Evolutionary conservation across 2,797 vertebrate species (phyloP), one percentile per base, ranked within the genome.

Genomic region (Sebastes wilsoni): DNA sequence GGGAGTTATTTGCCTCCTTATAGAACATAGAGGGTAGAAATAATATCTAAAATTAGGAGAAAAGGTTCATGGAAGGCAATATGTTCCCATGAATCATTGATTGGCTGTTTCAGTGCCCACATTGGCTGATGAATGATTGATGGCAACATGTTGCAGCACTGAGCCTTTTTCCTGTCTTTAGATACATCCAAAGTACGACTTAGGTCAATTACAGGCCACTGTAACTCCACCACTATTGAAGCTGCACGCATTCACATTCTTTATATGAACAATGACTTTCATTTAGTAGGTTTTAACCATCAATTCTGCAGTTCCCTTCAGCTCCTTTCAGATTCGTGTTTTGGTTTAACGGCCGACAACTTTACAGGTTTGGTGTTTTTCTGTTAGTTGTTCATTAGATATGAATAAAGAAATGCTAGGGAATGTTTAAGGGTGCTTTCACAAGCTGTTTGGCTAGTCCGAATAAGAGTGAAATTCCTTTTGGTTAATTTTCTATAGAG

Each of bases 71-170:
- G 84, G 76, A 49, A 85, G 87, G 87, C 88, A 93, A 90, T 90
- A 92, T 91, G 89, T 91, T 91, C 82, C 74, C 60, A 80, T 93
- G 85, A 94, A 93, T 93, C 75, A 90, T 94, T 93, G 46, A 93
- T 58, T 27, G 79, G 52, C 73, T 77, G 80, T 87, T 81, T 87
- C 84, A 49, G 84, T 82, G 90, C 90, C 90, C 89, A 87, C 80
- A 81, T 87, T 89, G 86, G 87, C 84, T 82, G 84, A 89, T 89
- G 76, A 93, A 91, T 91, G 90, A 93, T 90, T 90, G 88, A 93
- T 93, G 77, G 79, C 77, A 88, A 87, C 89, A 88, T 92, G 92
- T 89, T 93, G 86, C 86, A 66, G 87, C 7, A 4, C 49, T 68
- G 67, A 83, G 87, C 69, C 81, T 69, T 79, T 72, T 65, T 52